Percentiles rank a stretch among this genome's conserved stretches.
Evolutionary conservation across 2,888 invertebrate genomes (phyloP).

Genomic region (Temnothorax rugatulus): DNA sequence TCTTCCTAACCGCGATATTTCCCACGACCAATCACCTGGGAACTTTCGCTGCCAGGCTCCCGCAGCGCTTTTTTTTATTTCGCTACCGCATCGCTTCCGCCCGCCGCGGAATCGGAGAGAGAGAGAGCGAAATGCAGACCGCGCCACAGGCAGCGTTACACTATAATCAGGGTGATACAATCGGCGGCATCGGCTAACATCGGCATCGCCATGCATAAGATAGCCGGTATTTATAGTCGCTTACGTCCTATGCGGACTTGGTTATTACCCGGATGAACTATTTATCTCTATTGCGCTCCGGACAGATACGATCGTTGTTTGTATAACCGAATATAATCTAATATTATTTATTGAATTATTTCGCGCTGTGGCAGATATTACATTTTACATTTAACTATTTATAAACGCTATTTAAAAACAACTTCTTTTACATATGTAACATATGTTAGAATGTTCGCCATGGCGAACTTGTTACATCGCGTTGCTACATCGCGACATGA

Average conservation of each 20-base stretch:
- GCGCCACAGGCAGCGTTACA: constrained; percentile 40
- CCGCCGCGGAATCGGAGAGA: constrained; percentile 47
- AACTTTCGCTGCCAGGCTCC: constrained; percentile 66
- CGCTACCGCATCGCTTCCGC: constrained; percentile 33
- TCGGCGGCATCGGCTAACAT: constrained; percentile 53
- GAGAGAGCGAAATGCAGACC: constrained; percentile 46
- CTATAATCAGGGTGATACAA: constrained; percentile 55
- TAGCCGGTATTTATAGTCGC: constrained; percentile 54
- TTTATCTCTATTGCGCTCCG: constrained; percentile 19
- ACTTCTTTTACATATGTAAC: no score
- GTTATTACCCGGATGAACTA: constrained; percentile 48
- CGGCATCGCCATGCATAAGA: constrained; percentile 42
- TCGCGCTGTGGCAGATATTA: not conserved
- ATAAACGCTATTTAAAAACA: not conserved
- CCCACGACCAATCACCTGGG: constrained; percentile 77
- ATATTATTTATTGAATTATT: constrained; percentile 13
- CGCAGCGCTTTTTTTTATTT: constrained; percentile 30
- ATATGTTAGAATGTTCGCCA: not conserved
- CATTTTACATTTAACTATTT: not conserved
- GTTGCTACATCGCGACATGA: no score
- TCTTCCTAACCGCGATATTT: constrained; percentile 75
- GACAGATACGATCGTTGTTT: constrained; percentile 17
- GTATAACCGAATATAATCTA: constrained; percentile 33
- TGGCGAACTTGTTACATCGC: no score
- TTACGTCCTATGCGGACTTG: constrained; percentile 53